Evolutionary conservation across 1,140 invertebrate species (phyloP).

Genomic region (Bombus vancouverensis): DNA sequence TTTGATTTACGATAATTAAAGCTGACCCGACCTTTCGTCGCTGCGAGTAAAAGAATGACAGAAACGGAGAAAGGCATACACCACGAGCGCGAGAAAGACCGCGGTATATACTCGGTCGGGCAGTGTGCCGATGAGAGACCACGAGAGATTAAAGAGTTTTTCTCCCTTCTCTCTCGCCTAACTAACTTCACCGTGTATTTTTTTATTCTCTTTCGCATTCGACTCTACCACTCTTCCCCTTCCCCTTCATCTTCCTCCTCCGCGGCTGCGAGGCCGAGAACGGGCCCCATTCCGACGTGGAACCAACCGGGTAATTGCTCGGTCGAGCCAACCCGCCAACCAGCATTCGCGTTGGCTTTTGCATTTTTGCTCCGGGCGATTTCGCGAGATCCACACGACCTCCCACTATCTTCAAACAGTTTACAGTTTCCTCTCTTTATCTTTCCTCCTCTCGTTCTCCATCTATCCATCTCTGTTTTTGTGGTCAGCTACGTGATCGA

Average conservation of each 20-base stretch:
- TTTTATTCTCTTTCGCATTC: background rate
- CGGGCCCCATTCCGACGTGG: slow-evolving; percentile 42
- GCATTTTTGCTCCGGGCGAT: slow-evolving; percentile 68
- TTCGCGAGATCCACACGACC: slow-evolving; percentile 57
- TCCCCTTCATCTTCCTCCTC: background rate
- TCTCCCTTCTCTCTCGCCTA: slow-evolving; percentile 14
- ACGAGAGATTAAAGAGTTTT: slow-evolving; percentile 63
- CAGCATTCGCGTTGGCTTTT: slow-evolving; percentile 50
- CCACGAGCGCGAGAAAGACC: slow-evolving; percentile 39
- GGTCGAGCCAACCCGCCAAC: slow-evolving; percentile 49
- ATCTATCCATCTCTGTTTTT: background rate
- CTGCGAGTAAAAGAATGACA: slow-evolving; percentile 55
- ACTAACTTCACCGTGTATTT: background rate
- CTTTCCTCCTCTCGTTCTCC: background rate
- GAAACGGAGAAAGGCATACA: slow-evolving; percentile 19
- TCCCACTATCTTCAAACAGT: slow-evolving; percentile 15
- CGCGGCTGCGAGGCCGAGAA: slow-evolving; percentile 13
- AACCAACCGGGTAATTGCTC: slow-evolving; percentile 71
- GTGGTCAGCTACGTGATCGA: slow-evolving; percentile 46
- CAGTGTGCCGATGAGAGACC: slow-evolving; percentile 59
- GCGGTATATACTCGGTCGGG: slow-evolving; percentile 31
- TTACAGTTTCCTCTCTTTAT: background rate
- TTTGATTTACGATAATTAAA: slow-evolving; percentile 81
- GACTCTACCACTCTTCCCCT: background rate
- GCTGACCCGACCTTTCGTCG: slow-evolving; percentile 79